phyloP scores from a whole-genome alignment of 1,140 invertebrate species.

The Drosophila sp. region DNA sequence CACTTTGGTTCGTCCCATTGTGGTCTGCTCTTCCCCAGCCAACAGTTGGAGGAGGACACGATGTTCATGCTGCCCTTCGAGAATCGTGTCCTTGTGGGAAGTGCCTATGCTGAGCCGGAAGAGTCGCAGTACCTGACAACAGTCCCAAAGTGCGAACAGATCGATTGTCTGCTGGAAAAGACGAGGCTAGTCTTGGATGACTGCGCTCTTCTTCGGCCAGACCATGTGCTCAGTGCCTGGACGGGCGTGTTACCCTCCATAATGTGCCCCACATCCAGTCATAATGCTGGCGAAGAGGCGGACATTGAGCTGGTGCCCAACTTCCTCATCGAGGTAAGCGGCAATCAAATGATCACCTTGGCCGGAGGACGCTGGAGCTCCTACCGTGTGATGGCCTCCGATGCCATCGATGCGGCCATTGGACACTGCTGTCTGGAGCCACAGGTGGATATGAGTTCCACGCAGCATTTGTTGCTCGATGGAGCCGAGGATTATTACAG shows the following conservation, averaged over 20 bases:
- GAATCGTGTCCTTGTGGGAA: constrained; percentile 44
- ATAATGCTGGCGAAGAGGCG: background rate
- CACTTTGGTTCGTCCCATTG: constrained; percentile 59
- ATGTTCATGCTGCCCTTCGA: constrained; percentile 64
- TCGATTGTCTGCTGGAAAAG: constrained; percentile 35
- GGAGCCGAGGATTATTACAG: constrained; percentile 48
- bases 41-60: background rate
- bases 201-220: constrained; percentile 32
- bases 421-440: constrained; percentile 41
- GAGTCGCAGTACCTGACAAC: background rate
- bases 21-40: constrained; percentile 50
- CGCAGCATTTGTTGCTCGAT: constrained; percentile 42
- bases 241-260: constrained; percentile 46
- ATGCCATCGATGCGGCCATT: constrained; percentile 61
- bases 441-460: constrained; percentile 35
- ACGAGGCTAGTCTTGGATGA: constrained; percentile 21
- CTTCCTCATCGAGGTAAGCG: constrained; percentile 61
- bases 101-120: background rate
- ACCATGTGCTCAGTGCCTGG: constrained; percentile 66
- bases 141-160: constrained; percentile 6
- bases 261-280: constrained; percentile 21
- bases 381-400: constrained; percentile 61
- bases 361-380: constrained; percentile 60
- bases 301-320: background rate
- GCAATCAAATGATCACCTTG: constrained; percentile 50